Base-by-base conservation (phyloP, 1,140 invertebrate genomes). In the Orussus abietinus region DNA sequence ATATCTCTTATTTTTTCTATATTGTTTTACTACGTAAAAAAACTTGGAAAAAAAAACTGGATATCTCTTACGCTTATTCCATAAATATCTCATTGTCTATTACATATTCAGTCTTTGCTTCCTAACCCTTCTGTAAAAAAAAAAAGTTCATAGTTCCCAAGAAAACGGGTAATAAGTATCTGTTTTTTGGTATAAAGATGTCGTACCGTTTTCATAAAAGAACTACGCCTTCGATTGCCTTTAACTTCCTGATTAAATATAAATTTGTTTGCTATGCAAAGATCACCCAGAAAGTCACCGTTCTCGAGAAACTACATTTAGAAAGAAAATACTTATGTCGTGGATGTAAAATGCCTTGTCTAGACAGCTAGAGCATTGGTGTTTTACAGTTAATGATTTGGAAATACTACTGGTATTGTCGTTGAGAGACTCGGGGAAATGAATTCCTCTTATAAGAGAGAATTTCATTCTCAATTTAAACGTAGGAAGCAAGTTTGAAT, bases 311-410 rank as follows among this genome's bases (percentile, higher is more conserved):
- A 32, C 1, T 14, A 35, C 0, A 64, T 11, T 1, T 59, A 54
- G 1, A 67, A 7, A 33, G 64, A 66, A 35, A 68, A 68, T 1
- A 67, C 19, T 5, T 57, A 64, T 61, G 0, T 53, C 32, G 10
- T 35, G 37, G 10, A 67, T 36, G 5, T 38, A 31, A 15, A 64
- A 49, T 3, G 55, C 62, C 9, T 19, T 5, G 10, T 36, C 34
- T 9, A 13, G 21, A 4, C 21, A n/a, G n/a, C n/a, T n/a, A n/a
- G n/a, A n/a, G n/a, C n/a, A n/a, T n/a, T n/a, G n/a, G n/a, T n/a
- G n/a, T n/a, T n/a, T n/a, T n/a, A n/a, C n/a, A n/a, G n/a, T n/a
- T n/a, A n/a, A n/a, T n/a, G n/a, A n/a, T n/a, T n/a, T n/a, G n/a
- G n/a, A n/a, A n/a, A n/a, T n/a, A n/a, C n/a, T n/a, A n/a, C n/a